phyloP scores from a whole-genome alignment of 2,797 vertebrate species.

The Betta splendens region DNA sequence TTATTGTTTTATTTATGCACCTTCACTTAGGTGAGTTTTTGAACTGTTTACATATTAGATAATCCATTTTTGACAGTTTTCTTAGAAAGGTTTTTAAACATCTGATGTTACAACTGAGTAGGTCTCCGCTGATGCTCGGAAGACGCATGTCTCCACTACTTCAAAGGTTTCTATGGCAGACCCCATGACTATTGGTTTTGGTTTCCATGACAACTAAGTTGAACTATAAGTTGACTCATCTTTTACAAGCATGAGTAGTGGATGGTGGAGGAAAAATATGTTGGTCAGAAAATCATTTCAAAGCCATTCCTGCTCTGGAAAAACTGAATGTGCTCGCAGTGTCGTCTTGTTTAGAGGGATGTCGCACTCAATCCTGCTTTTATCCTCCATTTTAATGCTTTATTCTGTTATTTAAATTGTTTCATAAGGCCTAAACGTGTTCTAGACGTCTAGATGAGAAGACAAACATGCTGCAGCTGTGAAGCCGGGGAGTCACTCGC shows the following conservation, averaged over 20 bases:
- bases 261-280: constrained; percentile 41
- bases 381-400: too few species aligned
- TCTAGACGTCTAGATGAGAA: constrained; percentile 22
- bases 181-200: constrained; percentile 77
- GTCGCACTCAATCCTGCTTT: not conserved
- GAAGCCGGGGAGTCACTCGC: constrained; percentile 50
- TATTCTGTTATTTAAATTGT: constrained; percentile 1
- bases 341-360: not conserved
- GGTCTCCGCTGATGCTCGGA: constrained; percentile 52
- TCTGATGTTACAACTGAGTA: constrained; percentile 55
- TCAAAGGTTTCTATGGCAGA: constrained; percentile 76
- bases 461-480: constrained; percentile 41
- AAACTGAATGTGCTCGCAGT: constrained; percentile 8
- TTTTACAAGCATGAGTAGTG: constrained; percentile 73
- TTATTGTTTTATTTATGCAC: not conserved
- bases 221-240: constrained; percentile 79
- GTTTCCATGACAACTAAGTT: constrained; percentile 84
- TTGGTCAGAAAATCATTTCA: constrained; percentile 34
- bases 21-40: not conserved
- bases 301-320: constrained; percentile 15
- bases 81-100: constrained; percentile 4
- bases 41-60: not conserved
- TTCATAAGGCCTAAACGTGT: not conserved
- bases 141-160: constrained; percentile 62
- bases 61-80: constrained; percentile 12